Base-by-base conservation (phyloP, 2,888 invertebrate species). In the Drosophila mimetica region DNA sequence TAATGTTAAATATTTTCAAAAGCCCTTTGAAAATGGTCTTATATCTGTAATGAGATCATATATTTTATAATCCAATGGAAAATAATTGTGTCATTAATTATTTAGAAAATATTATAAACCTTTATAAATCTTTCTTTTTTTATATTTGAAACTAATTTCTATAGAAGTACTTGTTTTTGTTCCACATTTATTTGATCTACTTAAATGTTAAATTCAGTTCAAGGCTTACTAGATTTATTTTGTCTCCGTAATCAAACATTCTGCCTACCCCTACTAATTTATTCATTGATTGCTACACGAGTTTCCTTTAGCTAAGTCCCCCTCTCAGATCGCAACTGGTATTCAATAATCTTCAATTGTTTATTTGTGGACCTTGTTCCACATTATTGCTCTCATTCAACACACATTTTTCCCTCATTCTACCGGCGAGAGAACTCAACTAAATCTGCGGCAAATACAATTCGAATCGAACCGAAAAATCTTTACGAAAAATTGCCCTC, bases 401-500 rank as follows among this genome's bases (percentile, higher is more conserved):
- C n/a, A 48, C 42, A 44, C 39, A 14, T 30, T 34, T 25, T 32
- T 32, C 39, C 11, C 52, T 30, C 44, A 28, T 52, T 44, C 22
- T 18, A n/a, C 54, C 44, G 20, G 47, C 11, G 59, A 34, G 39
- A 34, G 28, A 34, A 47, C 47, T 34, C 47, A 42, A 66, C 66
- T 70, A 72, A 69, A 69, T 66, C 52, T 53, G 42, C 63, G 61
- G 77, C 63, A 74, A 48, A 63, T 52, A 54, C 55, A 76, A 66
- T 64, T 74, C 63, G 61, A 74, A 86, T 64, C 54, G 67, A 59
- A 67, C 52, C 51, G 34, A 71, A 57, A 61, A 67, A 72, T 63
- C 64, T 67, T 63, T 50, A 69, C 69, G 74, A 66, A 65, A 70
- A 70, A 70, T 70, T 75, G 66, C 76, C 66, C 77, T 82, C 64